Conservation (phyloP, 2,113 vertebrate genomes). For the Gasterosteus nipponicus region DNA sequence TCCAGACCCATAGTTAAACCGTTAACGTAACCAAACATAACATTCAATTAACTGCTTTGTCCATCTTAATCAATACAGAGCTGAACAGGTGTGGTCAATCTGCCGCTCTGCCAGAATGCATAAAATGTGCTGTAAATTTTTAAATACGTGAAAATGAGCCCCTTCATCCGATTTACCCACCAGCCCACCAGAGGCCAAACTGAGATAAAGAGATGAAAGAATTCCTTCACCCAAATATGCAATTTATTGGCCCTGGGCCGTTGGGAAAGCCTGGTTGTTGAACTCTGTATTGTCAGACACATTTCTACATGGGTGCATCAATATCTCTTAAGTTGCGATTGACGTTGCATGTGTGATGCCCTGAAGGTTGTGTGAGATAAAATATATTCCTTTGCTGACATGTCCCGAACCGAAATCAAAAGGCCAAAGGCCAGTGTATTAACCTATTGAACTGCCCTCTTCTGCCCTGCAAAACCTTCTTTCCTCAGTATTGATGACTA, state of each 20-base stretch:
- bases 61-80: not conserved
- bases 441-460: slow-evolving; percentile 83
- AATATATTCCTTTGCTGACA: slow-evolving; percentile 83
- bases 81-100: not conserved
- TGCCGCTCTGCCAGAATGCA: not conserved
- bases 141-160: slow-evolving; percentile 19
- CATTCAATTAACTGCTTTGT: not conserved
- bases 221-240: not conserved
- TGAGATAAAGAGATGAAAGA: slow-evolving; percentile 4
- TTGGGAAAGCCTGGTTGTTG: not conserved
- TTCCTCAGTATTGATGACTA: slow-evolving; percentile 81
- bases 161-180: slow-evolving; percentile 1
- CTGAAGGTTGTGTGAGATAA: slow-evolving; percentile 64
- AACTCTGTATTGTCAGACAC: slow-evolving; percentile 16
- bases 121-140: not conserved
- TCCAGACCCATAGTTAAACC: not conserved
- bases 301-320: slow-evolving; percentile 25
- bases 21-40: not conserved
- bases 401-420: slow-evolving; percentile 81
- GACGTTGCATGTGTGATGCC: slow-evolving; percentile 39
- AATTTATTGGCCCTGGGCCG: not conserved
- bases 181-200: not conserved
- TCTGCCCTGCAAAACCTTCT: slow-evolving; percentile 63
- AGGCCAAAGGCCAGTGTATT: slow-evolving; percentile 86
- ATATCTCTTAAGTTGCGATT: slow-evolving; percentile 41